Evolutionary conservation across 2,888 invertebrate genomes (phyloP), one percentile per base, ranked within the genome.

Genomic region (Agriopis marginaria): DNA sequence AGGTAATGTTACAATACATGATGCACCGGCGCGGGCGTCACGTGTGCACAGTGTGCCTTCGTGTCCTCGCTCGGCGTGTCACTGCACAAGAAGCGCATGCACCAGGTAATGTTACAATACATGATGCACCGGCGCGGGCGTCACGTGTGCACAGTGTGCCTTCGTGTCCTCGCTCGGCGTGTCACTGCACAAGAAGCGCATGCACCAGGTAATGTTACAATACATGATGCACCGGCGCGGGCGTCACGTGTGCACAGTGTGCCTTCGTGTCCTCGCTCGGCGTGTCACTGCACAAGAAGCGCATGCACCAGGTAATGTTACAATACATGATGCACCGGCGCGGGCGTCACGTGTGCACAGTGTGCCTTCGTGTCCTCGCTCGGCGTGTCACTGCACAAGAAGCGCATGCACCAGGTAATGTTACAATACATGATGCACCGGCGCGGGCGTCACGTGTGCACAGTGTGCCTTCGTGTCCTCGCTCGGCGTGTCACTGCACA

Each of bases 191-290:
- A 62, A 32, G 40, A 62, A 51, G 23, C 14, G 53, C 3, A 62
- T 62, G 51, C 62, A 62, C 32, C 40, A 23, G 62, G 62, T 62
- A 44, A 51, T 0, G 23, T 23, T 17, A 23, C 62, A 62, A 44
- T 62, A 62, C 10, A 10, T 62, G 45, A n/a, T 6, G n/a, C 62
- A 62, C 45, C 51, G 62, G 23, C 62, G 62, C 44, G 62, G 62
- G 10, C 53, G 53, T 7, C 62, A 62, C 53, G 62, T 62, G 9
- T 62, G 62, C 53, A 62, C 62, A 53, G 1, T 23, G 62, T 10
- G 62, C 62, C 0, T 62, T 62, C 53, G 62, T 62, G 2, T 62
- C 62, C 10, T 11, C 17, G 23, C 62, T 62, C n/a, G 62, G 62
- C 23, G 62, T 62, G 5, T 14, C 53, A 4, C 44, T 62, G 12